Evolutionary conservation across 2,797 vertebrate genomes (phyloP).

Genomic region (Dipus sagitta): DNA sequence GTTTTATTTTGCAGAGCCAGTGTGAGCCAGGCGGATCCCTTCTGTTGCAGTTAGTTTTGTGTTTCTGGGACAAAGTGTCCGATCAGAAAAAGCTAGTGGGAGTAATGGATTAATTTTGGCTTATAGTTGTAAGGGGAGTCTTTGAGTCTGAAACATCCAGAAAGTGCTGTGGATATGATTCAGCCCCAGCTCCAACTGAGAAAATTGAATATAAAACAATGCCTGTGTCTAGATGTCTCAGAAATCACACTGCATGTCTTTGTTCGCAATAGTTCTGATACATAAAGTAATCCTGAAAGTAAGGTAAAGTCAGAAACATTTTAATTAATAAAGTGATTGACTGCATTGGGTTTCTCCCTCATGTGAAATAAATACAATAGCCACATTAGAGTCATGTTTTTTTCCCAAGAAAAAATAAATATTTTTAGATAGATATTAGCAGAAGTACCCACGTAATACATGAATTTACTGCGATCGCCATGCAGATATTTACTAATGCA

Average conservation of each 20-base stretch:
- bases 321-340: conserved; percentile 46
- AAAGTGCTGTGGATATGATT: background rate
- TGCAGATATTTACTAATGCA: conserved; percentile 62
- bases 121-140: background rate
- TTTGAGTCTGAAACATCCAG: background rate
- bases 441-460: conserved; percentile 59
- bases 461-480: conserved; percentile 34
- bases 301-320: conserved; percentile 37
- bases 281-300: conserved; percentile 17
- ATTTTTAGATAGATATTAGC: conserved; percentile 35
- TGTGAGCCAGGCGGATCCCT: too few species aligned
- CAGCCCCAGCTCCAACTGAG: background rate
- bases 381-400: conserved; percentile 7
- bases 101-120: too few species aligned
- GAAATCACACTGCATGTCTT: background rate
- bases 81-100: too few species aligned
- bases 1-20: too few species aligned
- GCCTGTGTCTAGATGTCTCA: background rate
- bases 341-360: background rate
- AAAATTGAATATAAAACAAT: background rate
- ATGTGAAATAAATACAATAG: background rate
- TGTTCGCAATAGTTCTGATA: background rate
- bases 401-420: conserved; percentile 55
- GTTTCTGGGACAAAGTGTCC: too few species aligned
- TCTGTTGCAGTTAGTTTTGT: too few species aligned